These are phyloP conservation scores for Tribolium freemani DNA, from an alignment of 2,888 invertebrate species.

Conservation along the genomic window DNA sequence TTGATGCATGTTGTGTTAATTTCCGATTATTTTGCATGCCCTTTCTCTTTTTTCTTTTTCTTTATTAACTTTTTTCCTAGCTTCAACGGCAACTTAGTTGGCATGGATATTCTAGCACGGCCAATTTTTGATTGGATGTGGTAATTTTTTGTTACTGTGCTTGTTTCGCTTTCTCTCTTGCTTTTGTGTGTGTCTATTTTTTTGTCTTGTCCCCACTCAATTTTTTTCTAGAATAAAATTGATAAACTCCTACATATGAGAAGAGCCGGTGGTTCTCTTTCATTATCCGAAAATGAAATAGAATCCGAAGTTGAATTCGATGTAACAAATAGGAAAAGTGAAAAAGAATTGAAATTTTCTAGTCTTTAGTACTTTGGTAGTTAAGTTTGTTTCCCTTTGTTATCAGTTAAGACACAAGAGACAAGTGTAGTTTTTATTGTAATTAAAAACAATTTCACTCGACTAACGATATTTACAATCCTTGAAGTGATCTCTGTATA, in stretches of 20 bases:
- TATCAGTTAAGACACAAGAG: not conserved
- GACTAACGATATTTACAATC: not conserved
- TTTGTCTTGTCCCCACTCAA: not conserved
- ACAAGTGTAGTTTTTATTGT: not conserved
- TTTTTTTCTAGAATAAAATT: constrained; percentile 64
- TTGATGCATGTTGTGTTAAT: not conserved
- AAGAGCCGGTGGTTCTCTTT: constrained; percentile 84
- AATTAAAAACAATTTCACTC: not conserved
- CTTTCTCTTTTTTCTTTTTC: constrained; percentile 16
- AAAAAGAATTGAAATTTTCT: constrained; percentile 36
- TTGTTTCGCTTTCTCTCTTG: constrained; percentile 19
- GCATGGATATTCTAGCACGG: constrained; percentile 47
- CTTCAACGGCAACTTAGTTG: constrained; percentile 50
- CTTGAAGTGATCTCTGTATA: constrained; percentile 31
- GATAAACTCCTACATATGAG: constrained; percentile 73
- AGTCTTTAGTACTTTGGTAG: constrained; percentile 40
- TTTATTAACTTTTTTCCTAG: constrained; percentile 43
- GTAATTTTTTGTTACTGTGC: constrained; percentile 30
- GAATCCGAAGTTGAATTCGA: constrained; percentile 76
- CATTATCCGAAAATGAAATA: constrained; percentile 86
- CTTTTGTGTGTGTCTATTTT: not conserved
- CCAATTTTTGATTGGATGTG: constrained; percentile 23
- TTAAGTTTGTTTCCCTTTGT: not conserved
- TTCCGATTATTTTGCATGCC: not conserved
- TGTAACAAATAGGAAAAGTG: constrained; percentile 50